Percentiles rank a stretch among this genome's conserved stretches.
phyloP scores from a whole-genome alignment of 2,113 vertebrate species.

The Aptenodytes patagonicus region DNA sequence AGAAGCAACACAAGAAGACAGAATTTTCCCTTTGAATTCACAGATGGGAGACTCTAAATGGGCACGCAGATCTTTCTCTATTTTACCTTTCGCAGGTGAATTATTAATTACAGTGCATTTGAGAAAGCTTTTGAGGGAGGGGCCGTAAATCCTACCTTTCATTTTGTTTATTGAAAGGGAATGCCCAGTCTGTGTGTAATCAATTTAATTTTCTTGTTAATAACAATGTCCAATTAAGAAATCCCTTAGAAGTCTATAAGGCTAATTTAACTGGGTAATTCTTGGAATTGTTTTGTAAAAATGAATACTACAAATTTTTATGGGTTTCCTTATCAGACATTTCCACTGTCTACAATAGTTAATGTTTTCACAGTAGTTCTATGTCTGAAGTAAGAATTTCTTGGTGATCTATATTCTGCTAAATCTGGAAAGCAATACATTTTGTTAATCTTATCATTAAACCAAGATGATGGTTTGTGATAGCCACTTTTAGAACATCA shows the following conservation, averaged over 20 bases:
- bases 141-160: slow-evolving; percentile 14
- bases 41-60: neutral
- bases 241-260: slow-evolving; percentile 29
- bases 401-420: neutral
- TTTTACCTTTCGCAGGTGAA: slow-evolving; percentile 13
- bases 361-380: neutral
- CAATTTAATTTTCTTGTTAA: slow-evolving; percentile 49
- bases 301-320: neutral
- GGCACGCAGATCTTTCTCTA: neutral
- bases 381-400: neutral
- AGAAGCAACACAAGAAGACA: neutral
- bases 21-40: neutral
- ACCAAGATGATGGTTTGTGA: neutral
- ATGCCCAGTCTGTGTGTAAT: slow-evolving; percentile 22
- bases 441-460: neutral
- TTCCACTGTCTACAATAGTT: neutral
- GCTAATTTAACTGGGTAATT: slow-evolving; percentile 36
- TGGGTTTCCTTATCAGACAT: neutral
- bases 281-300: slow-evolving; percentile 39
- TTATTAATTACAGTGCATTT: slow-evolving; percentile 43
- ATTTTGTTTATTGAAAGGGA: slow-evolving; percentile 43
- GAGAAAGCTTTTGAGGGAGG: slow-evolving; percentile 8
- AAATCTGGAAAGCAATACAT: neutral
- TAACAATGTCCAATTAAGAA: slow-evolving; percentile 51
- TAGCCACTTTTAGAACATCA: neutral